Conservation (phyloP, 2,797 vertebrate genomes). For the Megalops cyprinoides region DNA sequence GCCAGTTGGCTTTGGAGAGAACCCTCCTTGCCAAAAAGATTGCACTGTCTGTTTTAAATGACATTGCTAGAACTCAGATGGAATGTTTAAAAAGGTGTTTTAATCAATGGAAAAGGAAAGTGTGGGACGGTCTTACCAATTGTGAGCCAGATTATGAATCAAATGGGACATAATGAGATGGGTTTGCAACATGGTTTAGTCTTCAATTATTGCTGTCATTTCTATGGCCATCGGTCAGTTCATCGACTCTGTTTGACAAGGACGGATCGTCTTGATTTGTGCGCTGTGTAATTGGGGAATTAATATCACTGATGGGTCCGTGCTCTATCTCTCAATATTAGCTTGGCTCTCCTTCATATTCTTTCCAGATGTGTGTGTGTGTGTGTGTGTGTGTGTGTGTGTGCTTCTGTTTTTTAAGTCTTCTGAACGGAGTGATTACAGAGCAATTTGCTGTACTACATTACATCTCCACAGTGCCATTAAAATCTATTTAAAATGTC, state of each 20-base stretch:
- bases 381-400: too few species aligned
- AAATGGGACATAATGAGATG: constrained; percentile 37
- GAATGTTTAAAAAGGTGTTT: constrained; percentile 58
- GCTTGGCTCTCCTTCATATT: constrained; percentile 30
- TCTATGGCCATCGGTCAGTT: constrained; percentile 44
- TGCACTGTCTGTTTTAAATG: constrained; percentile 64
- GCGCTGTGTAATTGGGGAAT: constrained; percentile 27
- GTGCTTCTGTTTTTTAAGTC: constrained; percentile 9
- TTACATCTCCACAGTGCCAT: constrained; percentile 8
- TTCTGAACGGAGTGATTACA: background rate
- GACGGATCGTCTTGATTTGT: constrained; percentile 41
- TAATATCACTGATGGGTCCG: constrained; percentile 35
- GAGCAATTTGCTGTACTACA: constrained; percentile 24
- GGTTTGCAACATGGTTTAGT: constrained; percentile 40
- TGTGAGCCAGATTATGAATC: constrained; percentile 56
- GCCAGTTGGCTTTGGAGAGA: constrained; percentile 37
- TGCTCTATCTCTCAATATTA: constrained; percentile 35
- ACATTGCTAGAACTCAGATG: constrained; percentile 49
- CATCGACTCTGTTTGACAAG: constrained; percentile 41
- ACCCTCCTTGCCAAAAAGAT: constrained; percentile 52
- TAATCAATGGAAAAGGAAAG: constrained; percentile 60
- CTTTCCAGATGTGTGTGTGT: constrained; percentile 29
- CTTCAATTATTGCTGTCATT: constrained; percentile 41
- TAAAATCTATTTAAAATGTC: constrained; percentile 23
- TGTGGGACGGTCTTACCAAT: constrained; percentile 51